phyloP scores from a whole-genome alignment of 2,888 invertebrate species.

The Papilio protenor region DNA sequence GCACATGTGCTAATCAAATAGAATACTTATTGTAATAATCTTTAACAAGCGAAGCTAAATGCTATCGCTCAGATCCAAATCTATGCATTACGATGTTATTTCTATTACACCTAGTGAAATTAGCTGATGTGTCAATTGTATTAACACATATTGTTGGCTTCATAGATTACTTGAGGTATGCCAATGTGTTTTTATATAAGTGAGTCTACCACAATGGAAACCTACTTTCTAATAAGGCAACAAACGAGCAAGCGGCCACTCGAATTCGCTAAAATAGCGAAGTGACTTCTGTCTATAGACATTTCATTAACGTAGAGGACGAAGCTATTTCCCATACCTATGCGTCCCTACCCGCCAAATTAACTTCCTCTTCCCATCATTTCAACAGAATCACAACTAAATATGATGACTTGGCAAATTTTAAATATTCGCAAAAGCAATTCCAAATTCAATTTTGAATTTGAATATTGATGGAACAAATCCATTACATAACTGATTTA shows the following conservation, averaged over 20 bases:
- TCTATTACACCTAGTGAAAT: not conserved
- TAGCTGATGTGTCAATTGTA: too few relatives aligned
- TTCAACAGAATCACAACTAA: not conserved
- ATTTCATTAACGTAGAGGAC: too few relatives aligned
- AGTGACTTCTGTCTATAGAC: too few relatives aligned
- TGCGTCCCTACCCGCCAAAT: too few relatives aligned
- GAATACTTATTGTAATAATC: not conserved
- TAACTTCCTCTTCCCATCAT: not conserved
- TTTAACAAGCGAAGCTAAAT: not conserved
- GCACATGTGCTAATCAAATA: slow-evolving; percentile 16
- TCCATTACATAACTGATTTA: slow-evolving; percentile 29
- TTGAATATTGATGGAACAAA: slow-evolving; percentile 21
- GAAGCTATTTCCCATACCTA: too few relatives aligned
- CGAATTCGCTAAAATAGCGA: too few relatives aligned
- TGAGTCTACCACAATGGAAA: too few relatives aligned
- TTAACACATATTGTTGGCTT: not conserved
- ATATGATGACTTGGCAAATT: not conserved
- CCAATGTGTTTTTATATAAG: too few relatives aligned
- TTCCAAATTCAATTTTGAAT: slow-evolving; percentile 18
- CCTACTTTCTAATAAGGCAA: too few relatives aligned
- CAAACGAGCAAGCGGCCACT: too few relatives aligned
- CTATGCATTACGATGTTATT: not conserved
- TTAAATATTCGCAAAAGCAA: not conserved
- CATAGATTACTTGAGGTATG: too few relatives aligned
- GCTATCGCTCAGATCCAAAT: not conserved